Percentiles rank a stretch among this genome's conserved stretches.
These are phyloP conservation scores for Platyura marginata DNA, from an alignment of 1,140 invertebrate species.

Conservation along the genomic window DNA sequence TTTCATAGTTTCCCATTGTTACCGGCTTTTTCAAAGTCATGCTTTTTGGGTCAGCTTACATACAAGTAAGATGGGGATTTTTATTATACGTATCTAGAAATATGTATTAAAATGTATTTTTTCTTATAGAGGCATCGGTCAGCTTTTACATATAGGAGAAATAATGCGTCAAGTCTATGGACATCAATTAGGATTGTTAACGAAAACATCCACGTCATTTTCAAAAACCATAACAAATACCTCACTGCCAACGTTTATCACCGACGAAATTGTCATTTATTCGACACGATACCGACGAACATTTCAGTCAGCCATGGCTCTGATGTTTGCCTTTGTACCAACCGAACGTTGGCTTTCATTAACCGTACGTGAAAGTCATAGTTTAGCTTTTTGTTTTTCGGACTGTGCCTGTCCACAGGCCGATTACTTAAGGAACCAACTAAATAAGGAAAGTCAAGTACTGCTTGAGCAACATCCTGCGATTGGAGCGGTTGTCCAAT, in stretches of 20 bases:
- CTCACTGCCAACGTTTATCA: constrained; percentile 13
- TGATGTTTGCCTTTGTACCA: constrained; percentile 57
- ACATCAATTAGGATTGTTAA: constrained; percentile 29
- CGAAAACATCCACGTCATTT: constrained; percentile 8
- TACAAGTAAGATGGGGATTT: constrained; percentile 26
- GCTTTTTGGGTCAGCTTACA: constrained; percentile 52
- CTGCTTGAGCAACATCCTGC: constrained; percentile 34
- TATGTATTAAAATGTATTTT: neutral
- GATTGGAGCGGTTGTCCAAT: constrained; percentile 41
- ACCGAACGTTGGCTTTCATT: constrained; percentile 23
- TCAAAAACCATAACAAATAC: neutral
- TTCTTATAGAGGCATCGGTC: constrained; percentile 33
- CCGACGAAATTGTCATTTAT: constrained; percentile 49
- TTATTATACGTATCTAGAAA: no score
- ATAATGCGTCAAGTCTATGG: constrained; percentile 50
- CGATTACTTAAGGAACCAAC: constrained; percentile 24
- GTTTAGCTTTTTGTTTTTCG: constrained; percentile 66
- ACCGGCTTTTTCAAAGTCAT: constrained; percentile 36
- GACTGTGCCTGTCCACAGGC: constrained; percentile 64
- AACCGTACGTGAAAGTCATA: constrained; percentile 46
- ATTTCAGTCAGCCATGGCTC: constrained; percentile 69
- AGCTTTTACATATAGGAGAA: constrained; percentile 58
- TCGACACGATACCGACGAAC: constrained; percentile 74
- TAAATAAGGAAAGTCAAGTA: constrained; percentile 9
- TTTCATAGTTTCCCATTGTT: constrained; percentile 67